These are phyloP conservation scores for Neelides sp. DNA, from an alignment of 1,140 invertebrate species.

Conservation along the genomic window DNA sequence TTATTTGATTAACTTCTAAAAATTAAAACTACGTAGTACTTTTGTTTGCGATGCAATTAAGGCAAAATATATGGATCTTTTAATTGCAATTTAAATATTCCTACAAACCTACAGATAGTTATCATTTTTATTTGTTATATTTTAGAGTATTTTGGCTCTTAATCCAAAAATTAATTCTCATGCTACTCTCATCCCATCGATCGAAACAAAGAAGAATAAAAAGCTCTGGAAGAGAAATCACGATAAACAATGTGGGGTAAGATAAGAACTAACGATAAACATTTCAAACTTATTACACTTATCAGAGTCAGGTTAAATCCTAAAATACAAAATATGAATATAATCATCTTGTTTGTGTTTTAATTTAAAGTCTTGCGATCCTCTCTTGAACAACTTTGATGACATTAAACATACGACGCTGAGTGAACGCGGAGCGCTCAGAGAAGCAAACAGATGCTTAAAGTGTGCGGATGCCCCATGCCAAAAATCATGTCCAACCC, in stretches of 20 bases:
- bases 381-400: slow-evolving; percentile 77
- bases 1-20: slow-evolving; percentile 3
- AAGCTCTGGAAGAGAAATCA: slow-evolving; percentile 88
- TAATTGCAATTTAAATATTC: slow-evolving; percentile 6
- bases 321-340: slow-evolving; percentile 10
- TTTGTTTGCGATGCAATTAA: background rate
- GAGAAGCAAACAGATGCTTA: slow-evolving; percentile 79
- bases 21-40: background rate
- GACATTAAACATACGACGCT: slow-evolving; percentile 95
- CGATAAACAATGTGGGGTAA: slow-evolving; percentile 70
- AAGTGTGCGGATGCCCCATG: slow-evolving; percentile 98
- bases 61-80: background rate
- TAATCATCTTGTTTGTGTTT: background rate
- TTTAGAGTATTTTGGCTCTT: slow-evolving; percentile 65
- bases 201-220: slow-evolving; percentile 72
- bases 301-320: background rate
- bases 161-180: slow-evolving; percentile 68
- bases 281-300: background rate
- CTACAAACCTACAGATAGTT: background rate
- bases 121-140: slow-evolving; percentile 28
- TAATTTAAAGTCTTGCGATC: slow-evolving; percentile 49
- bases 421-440: slow-evolving; percentile 81
- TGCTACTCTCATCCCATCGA: slow-evolving; percentile 64
- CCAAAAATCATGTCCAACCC: slow-evolving; percentile 95
- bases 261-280: slow-evolving; percentile 33